Base-by-base conservation (phyloP, 2,888 invertebrate genomes). In the Lordiphosa andalusiaca region DNA sequence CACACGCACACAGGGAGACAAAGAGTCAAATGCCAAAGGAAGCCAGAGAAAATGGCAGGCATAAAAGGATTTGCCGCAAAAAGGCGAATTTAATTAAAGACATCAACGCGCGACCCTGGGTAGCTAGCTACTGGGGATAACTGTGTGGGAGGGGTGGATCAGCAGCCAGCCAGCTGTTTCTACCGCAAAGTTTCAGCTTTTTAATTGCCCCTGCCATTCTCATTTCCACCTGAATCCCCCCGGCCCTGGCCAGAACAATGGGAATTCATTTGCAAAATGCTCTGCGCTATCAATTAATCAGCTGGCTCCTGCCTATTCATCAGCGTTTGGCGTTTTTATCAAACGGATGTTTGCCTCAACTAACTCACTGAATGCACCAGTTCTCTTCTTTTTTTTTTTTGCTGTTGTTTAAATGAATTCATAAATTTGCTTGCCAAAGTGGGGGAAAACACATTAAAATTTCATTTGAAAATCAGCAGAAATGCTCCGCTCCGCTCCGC, bases 71-170 rank as follows among this genome's bases (percentile, higher is more conserved):
- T 70, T 84, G 83, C 66, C 55, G 67, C 67, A 16, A 62, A 71
- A 67, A 70, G 70, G 84, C 58, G 69, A 84, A 81, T 81, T 81
- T 81, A 81, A 81, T 81, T 81, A 81, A 84, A 81, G 71, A 52
- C 68, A 67, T 66, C 69, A 69, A 46, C 16, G 16, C 64, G 6
- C 56, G 37, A 23, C 39, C 50, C 51, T 56, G 53, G 16, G 1
- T 16, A 47, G 16, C 16, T 16, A 47, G 46, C 35, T 36, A 6
- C 25, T 39, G 48, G 1, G 65, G 49, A 56, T 64, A 38, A 38
- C 41, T 16, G 16, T 16, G 16, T 16, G 16, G 1, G 25, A 6
- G 25, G 4, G 16, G 39, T 3, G 25, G 13, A 25, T 13, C 42
- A 25, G 12, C 41, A 21, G 1, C 23, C 23, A 33, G 16, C 30